Percentiles rank a stretch among this genome's conserved stretches.
These are phyloP conservation scores for Aplidium turbinatum DNA, from an alignment of 23 tunicate species.

Conservation along the genomic window DNA sequence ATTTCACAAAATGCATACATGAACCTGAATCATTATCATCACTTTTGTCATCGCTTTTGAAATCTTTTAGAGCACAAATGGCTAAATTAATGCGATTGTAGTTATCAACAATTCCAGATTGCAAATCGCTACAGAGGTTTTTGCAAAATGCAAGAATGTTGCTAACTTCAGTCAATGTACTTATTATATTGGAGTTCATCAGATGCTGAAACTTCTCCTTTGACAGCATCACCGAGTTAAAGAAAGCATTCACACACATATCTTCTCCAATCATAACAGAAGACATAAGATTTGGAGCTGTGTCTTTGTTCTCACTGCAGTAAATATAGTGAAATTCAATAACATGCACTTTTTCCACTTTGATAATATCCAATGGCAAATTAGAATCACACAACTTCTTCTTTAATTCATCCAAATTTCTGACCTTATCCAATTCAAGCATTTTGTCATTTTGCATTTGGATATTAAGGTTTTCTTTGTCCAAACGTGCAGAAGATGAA, in stretches of 20 bases:
- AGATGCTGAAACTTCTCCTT: background rate
- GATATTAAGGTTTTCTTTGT: slow-evolving; percentile 5
- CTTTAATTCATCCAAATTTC: background rate
- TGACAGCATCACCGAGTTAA: slow-evolving; percentile 2
- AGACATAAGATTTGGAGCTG: slow-evolving; percentile 8
- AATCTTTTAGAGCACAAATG: slow-evolving; percentile 10
- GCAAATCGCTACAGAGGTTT: slow-evolving; percentile 8
- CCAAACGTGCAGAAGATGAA: slow-evolving; percentile 1
- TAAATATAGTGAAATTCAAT: slow-evolving; percentile 8
- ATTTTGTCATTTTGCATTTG: background rate
- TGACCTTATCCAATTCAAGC: background rate
- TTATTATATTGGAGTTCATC: background rate
- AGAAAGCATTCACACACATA: slow-evolving; percentile 1
- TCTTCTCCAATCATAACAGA: background rate
- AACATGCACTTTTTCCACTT: background rate
- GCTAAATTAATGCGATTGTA: background rate
- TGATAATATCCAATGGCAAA: background rate
- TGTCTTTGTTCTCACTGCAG: background rate
- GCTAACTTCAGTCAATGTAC: background rate
- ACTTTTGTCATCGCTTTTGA: background rate
- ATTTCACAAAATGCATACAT: background rate
- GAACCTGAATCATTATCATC: background rate
- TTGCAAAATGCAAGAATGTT: slow-evolving; percentile 22
- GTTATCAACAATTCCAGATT: background rate
- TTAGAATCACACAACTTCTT: background rate